Evolutionary conservation across 2,797 vertebrate genomes (phyloP), one percentile per base, ranked within the genome.

Genomic region (Esox lucius): DNA sequence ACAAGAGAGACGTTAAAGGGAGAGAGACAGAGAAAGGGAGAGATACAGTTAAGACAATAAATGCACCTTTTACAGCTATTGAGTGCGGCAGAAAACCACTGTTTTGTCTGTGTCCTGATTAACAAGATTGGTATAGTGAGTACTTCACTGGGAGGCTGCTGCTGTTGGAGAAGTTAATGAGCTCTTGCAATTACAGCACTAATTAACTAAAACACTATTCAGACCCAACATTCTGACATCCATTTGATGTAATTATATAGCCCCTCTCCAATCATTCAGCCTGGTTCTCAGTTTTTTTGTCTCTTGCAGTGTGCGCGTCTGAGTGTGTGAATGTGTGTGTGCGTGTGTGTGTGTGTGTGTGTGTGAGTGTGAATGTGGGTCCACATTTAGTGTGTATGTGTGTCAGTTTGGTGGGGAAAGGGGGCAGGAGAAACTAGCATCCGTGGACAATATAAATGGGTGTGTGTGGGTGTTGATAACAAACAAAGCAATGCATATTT

Each of bases 171-270:
- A 94, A 93, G 92, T 92, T 94, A 95, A 94, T 93, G 92, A 94
- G 93, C 91, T 92, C 92, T 93, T 92, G 91, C 95, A 95, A 95
- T 95, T 95, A 93, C 94, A 93, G 94, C 89, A 78, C 93, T 95
- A 95, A 95, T 95, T 93, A 95, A 94, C 94, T 95, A 95, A 95
- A 95, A 95, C 93, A 94, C 93, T 89, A 95, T 95, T 95, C 95
- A 95, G 93, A 86, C 93, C 93, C 90, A 94, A 94, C 95, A 95
- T 94, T 92, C 94, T 95, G 94, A 94, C 94, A 95, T 95, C 93
- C 93, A 94, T 94, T 95, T 94, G 93, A 90, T 92, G 91, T 95
- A 95, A 95, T 95, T 95, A 94, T 93, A 93, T 92, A 93, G 91
- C 87, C 88, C 90, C 89, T 87, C 90, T 88, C 91, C 91, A 94